Percentiles rank a stretch among this genome's conserved stretches.
Evolutionary conservation across 2,113 vertebrate genomes (phyloP).

Genomic region (Laticauda colubrina): DNA sequence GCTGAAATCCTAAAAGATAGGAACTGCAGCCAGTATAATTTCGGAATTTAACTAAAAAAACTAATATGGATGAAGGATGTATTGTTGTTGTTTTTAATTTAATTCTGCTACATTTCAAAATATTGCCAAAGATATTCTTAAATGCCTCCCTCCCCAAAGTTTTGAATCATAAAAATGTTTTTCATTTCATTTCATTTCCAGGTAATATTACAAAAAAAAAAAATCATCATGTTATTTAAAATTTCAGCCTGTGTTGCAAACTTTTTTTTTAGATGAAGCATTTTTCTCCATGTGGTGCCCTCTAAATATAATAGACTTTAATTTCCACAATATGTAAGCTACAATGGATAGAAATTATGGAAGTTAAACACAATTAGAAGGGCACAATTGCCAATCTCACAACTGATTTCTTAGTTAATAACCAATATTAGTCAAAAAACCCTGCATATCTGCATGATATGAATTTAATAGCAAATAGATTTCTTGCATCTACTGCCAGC

Average conservation of each 20-base stretch:
- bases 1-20: not conserved
- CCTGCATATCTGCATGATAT: not conserved
- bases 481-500: not conserved
- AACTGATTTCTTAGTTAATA: not conserved
- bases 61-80: not conserved
- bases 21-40: not conserved
- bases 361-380: not conserved
- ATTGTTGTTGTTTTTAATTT: not conserved
- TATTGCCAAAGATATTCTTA: not conserved
- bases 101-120: not conserved
- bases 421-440: not conserved
- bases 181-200: not conserved
- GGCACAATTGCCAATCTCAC: not conserved
- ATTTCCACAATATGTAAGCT: not conserved
- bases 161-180: not conserved
- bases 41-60: not conserved
- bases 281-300: not conserved
- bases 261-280: not conserved
- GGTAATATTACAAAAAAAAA: not conserved
- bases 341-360: not conserved
- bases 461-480: not conserved
- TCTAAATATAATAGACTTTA: not conserved
- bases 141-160: not conserved
- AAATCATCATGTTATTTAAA: not conserved
- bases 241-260: not conserved